Base-by-base conservation (phyloP, 1,140 invertebrate species). In the Drosophila murphyi region DNA sequence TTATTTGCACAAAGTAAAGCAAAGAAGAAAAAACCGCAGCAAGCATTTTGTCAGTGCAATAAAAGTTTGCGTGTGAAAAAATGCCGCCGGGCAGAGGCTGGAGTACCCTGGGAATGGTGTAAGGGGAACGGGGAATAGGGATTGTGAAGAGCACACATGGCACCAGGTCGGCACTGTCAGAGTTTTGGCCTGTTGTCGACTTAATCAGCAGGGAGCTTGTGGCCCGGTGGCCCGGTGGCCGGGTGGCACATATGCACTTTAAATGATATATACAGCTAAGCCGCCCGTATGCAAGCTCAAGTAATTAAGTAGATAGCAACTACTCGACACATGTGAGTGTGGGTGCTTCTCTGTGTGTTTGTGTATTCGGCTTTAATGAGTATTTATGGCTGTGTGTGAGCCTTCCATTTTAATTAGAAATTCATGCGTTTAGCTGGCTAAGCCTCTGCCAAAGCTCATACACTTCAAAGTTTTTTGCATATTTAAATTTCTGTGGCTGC, bases 11-110 rank as follows among this genome's bases (percentile, higher is more conserved):
- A 64, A 69, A 70, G 63, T 48, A 70, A 57, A 68, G 60, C 20
- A 20, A 57, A 52, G 68, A n/a, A 59, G 34, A 48, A 70, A 68
- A 65, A 88, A 71, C 81, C 82, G 61, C 72, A 76, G 67, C 76
- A 57, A 76, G 74, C 83, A 88, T 87, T 88, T 88, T 88, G 85
- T 88, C 83, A 88, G 73, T 88, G 83, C 83, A 88, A 83, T 89
- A 88, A 80, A 89, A 88, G 83, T 89, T 89, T 88, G 80, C 83
- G 85, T 89, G 83, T 78, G 85, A 88, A 89, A 80, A 88, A 89
- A 80, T 78, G 77, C 67, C 72, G 83, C 68, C 67, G 71, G 86
- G 67, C 48, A 52, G 61, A 45, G 57, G 35, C 35, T 7, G 35
- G 31, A 20, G 20, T 20, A 20, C 20, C 1, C 20, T 20, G 29